Evolutionary conservation across 2,888 invertebrate genomes (phyloP).

Genomic region (Dysmachus trigonus): DNA sequence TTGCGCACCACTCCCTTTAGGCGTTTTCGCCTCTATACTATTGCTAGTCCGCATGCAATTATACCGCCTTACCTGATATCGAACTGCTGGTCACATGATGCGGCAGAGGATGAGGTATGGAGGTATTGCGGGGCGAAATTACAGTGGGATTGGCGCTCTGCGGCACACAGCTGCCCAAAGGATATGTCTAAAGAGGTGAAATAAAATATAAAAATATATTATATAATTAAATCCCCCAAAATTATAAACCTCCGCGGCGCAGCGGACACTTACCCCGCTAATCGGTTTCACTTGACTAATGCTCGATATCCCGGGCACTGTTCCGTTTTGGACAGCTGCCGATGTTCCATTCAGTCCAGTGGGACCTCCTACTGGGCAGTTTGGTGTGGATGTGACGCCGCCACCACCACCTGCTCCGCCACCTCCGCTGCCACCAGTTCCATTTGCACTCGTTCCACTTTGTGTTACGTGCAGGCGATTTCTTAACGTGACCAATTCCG

Average conservation of each 20-base stretch:
- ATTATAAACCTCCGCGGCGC: neutral
- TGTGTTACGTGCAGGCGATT: slow-evolving; percentile 86
- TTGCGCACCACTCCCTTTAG: neutral
- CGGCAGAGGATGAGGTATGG: slow-evolving; percentile 65
- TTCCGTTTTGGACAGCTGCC: slow-evolving; percentile 4
- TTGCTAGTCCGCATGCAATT: neutral
- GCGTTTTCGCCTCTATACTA: neutral
- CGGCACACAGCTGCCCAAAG: slow-evolving; percentile 31
- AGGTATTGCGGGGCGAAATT: slow-evolving; percentile 62
- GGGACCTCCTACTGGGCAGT: slow-evolving; percentile 28
- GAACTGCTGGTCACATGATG: slow-evolving; percentile 60
- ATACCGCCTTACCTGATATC: slow-evolving; percentile 49
- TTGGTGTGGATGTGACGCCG: slow-evolving; percentile 52
- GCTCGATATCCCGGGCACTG: slow-evolving; percentile 54
- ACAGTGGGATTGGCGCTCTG: slow-evolving; percentile 54
- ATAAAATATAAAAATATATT: too few species aligned
- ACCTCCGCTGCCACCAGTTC: slow-evolving; percentile 53
- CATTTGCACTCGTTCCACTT: slow-evolving; percentile 53
- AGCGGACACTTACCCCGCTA: slow-evolving; percentile 44
- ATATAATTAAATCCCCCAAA: neutral
- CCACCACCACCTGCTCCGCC: slow-evolving; percentile 51
- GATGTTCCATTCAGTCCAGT: slow-evolving; percentile 55
- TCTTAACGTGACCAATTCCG: slow-evolving; percentile 89
- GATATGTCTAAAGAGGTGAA: slow-evolving; percentile 34
- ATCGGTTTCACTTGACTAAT: slow-evolving; percentile 51